Conservation (phyloP, 2,113 vertebrate species). For the Neolamprologus tretocephalus region DNA sequence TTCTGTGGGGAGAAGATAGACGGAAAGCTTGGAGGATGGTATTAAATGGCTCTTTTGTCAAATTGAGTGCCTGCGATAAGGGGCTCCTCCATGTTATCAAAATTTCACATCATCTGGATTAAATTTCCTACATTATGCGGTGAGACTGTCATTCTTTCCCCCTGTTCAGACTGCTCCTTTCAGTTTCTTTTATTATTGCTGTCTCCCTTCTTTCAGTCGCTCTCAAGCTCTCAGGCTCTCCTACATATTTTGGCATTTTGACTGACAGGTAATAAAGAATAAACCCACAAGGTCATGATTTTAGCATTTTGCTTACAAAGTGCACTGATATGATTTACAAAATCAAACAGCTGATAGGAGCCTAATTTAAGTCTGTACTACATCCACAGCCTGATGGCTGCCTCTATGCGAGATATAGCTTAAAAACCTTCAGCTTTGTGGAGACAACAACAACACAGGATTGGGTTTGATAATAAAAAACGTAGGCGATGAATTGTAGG, state of each 20-base stretch:
- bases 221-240: neutral
- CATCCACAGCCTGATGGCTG: neutral
- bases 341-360: constrained; percentile 6
- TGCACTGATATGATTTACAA: neutral
- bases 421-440: neutral
- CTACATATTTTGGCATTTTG: neutral
- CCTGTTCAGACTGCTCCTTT: constrained; percentile 61
- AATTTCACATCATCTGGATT: constrained; percentile 83
- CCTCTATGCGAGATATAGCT: neutral
- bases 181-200: constrained; percentile 50
- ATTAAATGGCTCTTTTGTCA: constrained; percentile 83
- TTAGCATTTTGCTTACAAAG: neutral
- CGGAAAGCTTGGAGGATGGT: constrained; percentile 70
- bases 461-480: neutral
- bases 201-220: constrained; percentile 49
- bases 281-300: constrained; percentile 17
- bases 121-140: constrained; percentile 85
- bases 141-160: constrained; percentile 10
- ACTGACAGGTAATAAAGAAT: constrained; percentile 2
- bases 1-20: constrained; percentile 72
- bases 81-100: constrained; percentile 77
- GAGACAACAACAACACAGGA: neutral
- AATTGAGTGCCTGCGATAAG: constrained; percentile 85
- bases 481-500: constrained; percentile 20
- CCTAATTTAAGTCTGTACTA: constrained; percentile 56